Base-by-base conservation (phyloP, 2,797 vertebrate genomes). In the Intellagama lesueurii region DNA sequence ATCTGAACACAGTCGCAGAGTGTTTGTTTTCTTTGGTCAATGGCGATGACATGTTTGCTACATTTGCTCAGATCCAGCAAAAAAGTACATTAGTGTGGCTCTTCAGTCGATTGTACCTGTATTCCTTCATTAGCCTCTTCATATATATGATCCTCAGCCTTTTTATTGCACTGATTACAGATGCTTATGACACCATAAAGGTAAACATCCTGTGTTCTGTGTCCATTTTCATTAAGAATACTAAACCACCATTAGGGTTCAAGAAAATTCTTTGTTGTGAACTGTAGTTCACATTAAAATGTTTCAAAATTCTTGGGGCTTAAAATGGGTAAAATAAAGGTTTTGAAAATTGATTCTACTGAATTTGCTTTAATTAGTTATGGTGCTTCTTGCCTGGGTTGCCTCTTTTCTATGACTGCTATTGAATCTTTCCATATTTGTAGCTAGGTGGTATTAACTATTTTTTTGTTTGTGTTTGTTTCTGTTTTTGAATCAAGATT, bases 81-180 rank as follows among this genome's bases (percentile, higher is more conserved):
- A 99, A 98, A 93, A 99, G 98, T 95, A 94, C 75, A 0, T 87
- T 99, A 94, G 98, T 99, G 93, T 99, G 99, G 99, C 85, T 99
- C 77, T 99, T 99, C 95, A 99, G 99, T 90, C 97, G 98, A 1
- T 94, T 97, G 0, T 99, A 99, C 93, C 97, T 99, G 60, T 99
- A 99, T 95, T 98, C 98, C 94, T 99, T 99, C 96, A 99, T 99
- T 93, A 98, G 98, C 16, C 97, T 99, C 40, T 99, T 99, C 90
- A 99, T 99, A 94, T 99, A 99, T 94, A 99, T 99, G 99, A 98
- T 99, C 94, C 98, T 99, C 93, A 99, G 98, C 69, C 98, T 99
- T 88, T 99, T 99, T 94, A 99, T 99, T 73, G 99, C 99, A 11
- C 98, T 99, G 90, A 99, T 99, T 96, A 99, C 98, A 0, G 99